Conservation (phyloP, 1,140 invertebrate genomes). For the Homalodisca vitripennis region DNA sequence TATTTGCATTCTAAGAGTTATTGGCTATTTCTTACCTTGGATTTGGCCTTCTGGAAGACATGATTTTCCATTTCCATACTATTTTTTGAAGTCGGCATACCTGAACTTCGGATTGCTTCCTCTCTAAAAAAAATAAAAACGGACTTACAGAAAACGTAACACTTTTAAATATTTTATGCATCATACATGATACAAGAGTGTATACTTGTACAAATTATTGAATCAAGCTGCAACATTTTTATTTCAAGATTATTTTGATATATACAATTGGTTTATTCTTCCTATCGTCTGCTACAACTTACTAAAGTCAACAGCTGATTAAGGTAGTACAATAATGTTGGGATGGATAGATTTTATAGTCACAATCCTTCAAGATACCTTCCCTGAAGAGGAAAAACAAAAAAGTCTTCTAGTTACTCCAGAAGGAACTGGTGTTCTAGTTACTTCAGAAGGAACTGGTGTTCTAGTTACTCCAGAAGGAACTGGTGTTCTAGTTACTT, state of each 20-base stretch:
- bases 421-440: no score
- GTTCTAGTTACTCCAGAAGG: no score
- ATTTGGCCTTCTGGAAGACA: constrained; percentile 87
- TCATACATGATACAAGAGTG: background rate
- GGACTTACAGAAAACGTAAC: constrained; percentile 8
- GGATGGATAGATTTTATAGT: no score
- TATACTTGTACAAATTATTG: constrained; percentile 38
- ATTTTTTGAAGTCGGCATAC: constrained; percentile 76
- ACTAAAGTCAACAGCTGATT: background rate
- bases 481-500: no score
- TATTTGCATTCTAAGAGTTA: no score
- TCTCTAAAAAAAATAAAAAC: constrained; percentile 62
- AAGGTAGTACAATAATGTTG: no score
- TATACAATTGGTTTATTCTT: constrained; percentile 25
- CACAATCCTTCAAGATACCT: no score
- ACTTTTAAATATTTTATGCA: background rate
- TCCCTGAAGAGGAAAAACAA: no score
- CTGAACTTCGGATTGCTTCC: constrained; percentile 79
- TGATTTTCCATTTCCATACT: constrained; percentile 92
- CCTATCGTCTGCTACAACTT: background rate
- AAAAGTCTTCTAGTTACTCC: no score
- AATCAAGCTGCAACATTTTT: background rate
- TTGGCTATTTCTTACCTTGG: constrained; percentile 64
- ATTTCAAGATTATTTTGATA: background rate
- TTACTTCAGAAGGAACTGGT: no score